Conservation (phyloP, 1,140 invertebrate species). For the Cotesia vestalis region DNA sequence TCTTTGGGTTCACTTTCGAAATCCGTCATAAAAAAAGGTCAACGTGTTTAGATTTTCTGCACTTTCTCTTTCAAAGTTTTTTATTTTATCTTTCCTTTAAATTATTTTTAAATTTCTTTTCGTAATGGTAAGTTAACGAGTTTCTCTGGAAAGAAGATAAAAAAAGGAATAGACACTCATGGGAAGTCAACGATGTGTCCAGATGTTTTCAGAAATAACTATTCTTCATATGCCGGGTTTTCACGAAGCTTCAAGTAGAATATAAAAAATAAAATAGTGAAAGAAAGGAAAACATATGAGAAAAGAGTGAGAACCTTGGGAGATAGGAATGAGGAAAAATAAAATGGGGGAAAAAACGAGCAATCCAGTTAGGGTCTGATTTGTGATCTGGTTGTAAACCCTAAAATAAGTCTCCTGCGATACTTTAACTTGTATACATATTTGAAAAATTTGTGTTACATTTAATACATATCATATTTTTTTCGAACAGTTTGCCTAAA, state of each 20-base stretch:
- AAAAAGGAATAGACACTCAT: not conserved
- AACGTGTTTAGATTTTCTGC: slow-evolving; percentile 40
- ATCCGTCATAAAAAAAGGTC: slow-evolving; percentile 47
- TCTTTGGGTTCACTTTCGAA: slow-evolving; percentile 30
- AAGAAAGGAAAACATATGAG: slow-evolving; percentile 23
- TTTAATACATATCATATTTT: too few species aligned
- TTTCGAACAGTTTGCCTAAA: too few species aligned
- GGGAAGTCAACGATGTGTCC: slow-evolving; percentile 36
- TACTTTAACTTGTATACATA: slow-evolving; percentile 14
- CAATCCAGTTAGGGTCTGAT: slow-evolving; percentile 35
- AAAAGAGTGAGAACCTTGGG: slow-evolving; percentile 24
- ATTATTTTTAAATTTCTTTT: slow-evolving; percentile 19
- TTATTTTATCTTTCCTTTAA: slow-evolving; percentile 8
- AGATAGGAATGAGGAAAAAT: slow-evolving; percentile 10
- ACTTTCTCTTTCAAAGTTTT: slow-evolving; percentile 43
- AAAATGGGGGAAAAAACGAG: slow-evolving; percentile 29
- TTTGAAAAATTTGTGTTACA: too few species aligned
- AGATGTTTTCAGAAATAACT: slow-evolving; percentile 49
- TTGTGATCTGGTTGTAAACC: slow-evolving; percentile 42
- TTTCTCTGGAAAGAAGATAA: not conserved
- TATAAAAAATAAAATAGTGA: slow-evolving; percentile 9
- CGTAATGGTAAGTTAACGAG: slow-evolving; percentile 12
- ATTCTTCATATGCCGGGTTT: slow-evolving; percentile 6
- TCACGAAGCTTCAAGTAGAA: not conserved
- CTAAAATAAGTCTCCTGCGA: slow-evolving; percentile 39